Conservation (phyloP, 2,113 vertebrate species). For the Acrocephalus kingi region DNA sequence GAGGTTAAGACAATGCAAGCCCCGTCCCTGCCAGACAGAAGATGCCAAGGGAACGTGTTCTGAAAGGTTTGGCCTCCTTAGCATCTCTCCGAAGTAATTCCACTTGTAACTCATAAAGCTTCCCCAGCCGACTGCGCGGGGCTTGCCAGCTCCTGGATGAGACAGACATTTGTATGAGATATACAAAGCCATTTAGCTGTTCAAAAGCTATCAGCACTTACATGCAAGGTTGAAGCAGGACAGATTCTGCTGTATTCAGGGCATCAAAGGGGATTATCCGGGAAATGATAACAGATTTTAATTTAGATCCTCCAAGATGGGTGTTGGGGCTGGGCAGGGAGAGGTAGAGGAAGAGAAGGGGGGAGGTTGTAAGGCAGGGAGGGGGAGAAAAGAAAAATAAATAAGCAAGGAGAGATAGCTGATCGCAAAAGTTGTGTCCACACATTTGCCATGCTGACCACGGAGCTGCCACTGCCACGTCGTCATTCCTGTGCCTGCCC, state of each 20-base stretch:
- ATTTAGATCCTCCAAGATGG: constrained; percentile 76
- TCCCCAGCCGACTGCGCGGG: constrained; percentile 16
- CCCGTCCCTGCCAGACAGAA: neutral
- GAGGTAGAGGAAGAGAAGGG: neutral
- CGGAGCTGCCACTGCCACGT: neutral
- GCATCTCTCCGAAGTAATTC: constrained; percentile 53
- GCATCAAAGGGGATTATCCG: constrained; percentile 78
- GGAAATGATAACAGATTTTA: constrained; percentile 79
- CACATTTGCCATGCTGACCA: neutral
- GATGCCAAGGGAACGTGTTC: neutral
- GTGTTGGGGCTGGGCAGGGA: constrained; percentile 4
- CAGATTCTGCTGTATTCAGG: constrained; percentile 62
- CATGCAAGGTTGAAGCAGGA: constrained; percentile 66
- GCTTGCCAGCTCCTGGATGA: constrained; percentile 43
- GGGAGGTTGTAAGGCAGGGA: neutral
- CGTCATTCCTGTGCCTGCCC: neutral
- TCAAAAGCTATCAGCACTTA: constrained; percentile 72
- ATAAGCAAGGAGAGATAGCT: neutral
- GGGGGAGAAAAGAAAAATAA: neutral
- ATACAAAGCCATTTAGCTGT: constrained; percentile 68
- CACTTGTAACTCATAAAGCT: constrained; percentile 53
- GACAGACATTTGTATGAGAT: constrained; percentile 63
- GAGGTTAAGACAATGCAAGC: neutral
- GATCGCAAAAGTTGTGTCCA: neutral
- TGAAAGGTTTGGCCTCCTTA: constrained; percentile 25